These are phyloP conservation scores for Notarius lentiginosus DNA, from an alignment of 2,113 vertebrate species.

Conservation along the genomic window DNA sequence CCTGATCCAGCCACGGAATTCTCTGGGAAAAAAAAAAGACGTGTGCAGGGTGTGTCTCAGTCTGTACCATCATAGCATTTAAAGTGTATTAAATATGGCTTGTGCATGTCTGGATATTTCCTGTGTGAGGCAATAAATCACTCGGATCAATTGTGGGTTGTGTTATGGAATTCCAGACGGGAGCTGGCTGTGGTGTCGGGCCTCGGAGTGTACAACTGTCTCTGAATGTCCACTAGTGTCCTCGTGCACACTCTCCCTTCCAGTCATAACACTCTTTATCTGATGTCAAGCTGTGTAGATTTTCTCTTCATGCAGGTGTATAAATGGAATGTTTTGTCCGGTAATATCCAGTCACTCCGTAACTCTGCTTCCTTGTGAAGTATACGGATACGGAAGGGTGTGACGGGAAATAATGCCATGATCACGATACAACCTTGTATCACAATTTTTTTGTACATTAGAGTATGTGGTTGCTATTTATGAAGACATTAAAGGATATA, in stretches of 20 bases:
- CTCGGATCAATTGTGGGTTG: slow-evolving; percentile 57
- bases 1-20: slow-evolving; percentile 70
- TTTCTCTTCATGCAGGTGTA: background rate
- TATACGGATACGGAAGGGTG: background rate
- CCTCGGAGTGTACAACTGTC: slow-evolving; percentile 35
- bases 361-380: background rate
- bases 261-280: background rate
- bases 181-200: slow-evolving; percentile 28
- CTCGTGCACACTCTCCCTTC: background rate
- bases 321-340: background rate
- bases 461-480: background rate
- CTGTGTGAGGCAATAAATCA: slow-evolving; percentile 56
- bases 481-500: background rate
- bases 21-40: slow-evolving; percentile 36
- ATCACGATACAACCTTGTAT: background rate
- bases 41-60: slow-evolving; percentile 27
- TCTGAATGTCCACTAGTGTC: slow-evolving; percentile 6
- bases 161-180: slow-evolving; percentile 62
- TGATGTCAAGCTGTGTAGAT: background rate
- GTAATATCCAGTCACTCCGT: background rate
- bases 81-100: slow-evolving; percentile 26
- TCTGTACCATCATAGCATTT: slow-evolving; percentile 12
- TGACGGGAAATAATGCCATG: background rate
- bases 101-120: slow-evolving; percentile 11
- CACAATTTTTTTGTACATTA: background rate